Conservation (phyloP, 1,140 invertebrate species). For the Lasioglossum baleicum region DNA sequence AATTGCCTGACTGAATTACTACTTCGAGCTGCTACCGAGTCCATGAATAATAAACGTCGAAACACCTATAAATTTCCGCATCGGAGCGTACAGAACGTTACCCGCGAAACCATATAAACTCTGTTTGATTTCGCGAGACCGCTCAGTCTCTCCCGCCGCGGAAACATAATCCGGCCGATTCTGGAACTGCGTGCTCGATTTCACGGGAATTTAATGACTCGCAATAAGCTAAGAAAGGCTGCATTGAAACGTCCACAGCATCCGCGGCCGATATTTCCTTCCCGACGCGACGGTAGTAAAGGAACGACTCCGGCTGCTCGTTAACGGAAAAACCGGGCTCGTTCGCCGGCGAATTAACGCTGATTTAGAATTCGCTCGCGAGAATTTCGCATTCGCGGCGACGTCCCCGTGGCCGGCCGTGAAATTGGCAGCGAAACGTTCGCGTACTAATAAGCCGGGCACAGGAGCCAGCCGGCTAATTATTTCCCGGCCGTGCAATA, state of each 20-base stretch:
- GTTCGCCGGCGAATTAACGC: slow-evolving; percentile 18
- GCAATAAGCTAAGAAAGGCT: not conserved
- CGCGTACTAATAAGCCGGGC: slow-evolving; percentile 23
- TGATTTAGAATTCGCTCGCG: not conserved
- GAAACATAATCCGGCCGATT: too few species aligned
- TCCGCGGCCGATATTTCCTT: not conserved
- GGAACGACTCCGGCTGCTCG: not conserved
- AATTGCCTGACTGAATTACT: too few species aligned
- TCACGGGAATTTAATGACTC: not conserved
- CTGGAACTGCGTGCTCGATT: too few species aligned
- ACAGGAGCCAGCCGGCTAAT: slow-evolving; percentile 22
- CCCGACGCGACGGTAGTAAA: not conserved
- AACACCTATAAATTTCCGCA: too few species aligned
- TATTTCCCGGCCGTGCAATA: slow-evolving; percentile 10
- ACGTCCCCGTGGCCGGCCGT: not conserved
- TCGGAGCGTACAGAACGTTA: too few species aligned
- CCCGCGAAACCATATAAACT: too few species aligned
- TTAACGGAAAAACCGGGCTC: not conserved
- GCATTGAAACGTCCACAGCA: not conserved
- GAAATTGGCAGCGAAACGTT: slow-evolving; percentile 31
- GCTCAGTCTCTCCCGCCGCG: too few species aligned
- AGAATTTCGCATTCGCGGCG: not conserved
- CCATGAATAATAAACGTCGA: too few species aligned
- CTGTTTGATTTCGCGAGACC: too few species aligned
- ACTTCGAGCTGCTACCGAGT: too few species aligned